Evolutionary conservation across 2,113 vertebrate species (phyloP), one percentile per base, ranked within the genome.

Genomic region (Phaethon lepturus): DNA sequence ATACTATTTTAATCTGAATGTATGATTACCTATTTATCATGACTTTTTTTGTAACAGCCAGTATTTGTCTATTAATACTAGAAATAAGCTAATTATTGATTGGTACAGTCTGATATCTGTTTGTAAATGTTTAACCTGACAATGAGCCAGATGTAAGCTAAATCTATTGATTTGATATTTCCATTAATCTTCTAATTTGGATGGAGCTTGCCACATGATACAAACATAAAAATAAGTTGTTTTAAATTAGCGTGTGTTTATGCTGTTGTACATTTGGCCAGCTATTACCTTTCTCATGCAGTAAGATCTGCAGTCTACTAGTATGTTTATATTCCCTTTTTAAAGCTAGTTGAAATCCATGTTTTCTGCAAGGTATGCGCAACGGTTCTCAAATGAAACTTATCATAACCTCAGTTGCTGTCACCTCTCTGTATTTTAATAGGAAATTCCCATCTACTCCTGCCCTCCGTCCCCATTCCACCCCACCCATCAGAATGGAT

Each of bases 341-440:
- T 77, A 84, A 86, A 94, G n/a, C 38, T 82, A 77, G n/a, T 47
- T 66, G 79, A 33, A 83, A n/a, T 91, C 64, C 19, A 0, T 73
- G 42, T 73, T 90, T 92, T 93, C 72, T 8, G 18, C 67, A 86
- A 76, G 72, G 88, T 73, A 24, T 69, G 71, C 2, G 0, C 66
- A 82, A 38, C 3, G 1, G 66, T 91, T 86, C 83, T 88, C 71
- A 59, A 63, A 35, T 95, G 63, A 93, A 91, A 94, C 80, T 69
- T 87, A 55, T 89, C 64, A 42, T 81, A 80, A 93, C 60, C n/a
- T 81, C 90, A 84, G 90, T 62, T 94, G 73, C 94, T 87, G 73
- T 95, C 73, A 78, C 87, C 73, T 96, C 76, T 94, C 84, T 89
- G 76, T 95, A 96, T 93, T 93, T 94, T 87, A 95, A 74, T 84